Evolutionary conservation across 2,888 invertebrate genomes (phyloP).

Genomic region (Rhamphomyia laevipes): DNA sequence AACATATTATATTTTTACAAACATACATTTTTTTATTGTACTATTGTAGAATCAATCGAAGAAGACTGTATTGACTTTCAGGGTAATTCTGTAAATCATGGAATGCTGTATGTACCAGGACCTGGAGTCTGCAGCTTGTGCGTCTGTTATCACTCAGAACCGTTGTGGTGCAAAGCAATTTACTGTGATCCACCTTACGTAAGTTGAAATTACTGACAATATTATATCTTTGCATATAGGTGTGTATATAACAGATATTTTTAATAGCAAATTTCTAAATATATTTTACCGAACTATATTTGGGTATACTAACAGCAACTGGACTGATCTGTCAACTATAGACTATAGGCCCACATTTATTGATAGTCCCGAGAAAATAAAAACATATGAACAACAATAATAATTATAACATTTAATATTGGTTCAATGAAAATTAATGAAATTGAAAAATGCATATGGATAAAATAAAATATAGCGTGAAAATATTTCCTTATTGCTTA

Average conservation of each 20-base stretch:
- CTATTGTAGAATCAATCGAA: slow-evolving; percentile 38
- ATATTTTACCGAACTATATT: too few species aligned
- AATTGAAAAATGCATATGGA: too few species aligned
- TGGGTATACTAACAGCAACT: too few species aligned
- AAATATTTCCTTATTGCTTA: too few species aligned
- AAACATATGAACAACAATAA: too few species aligned
- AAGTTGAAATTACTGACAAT: slow-evolving; percentile 41
- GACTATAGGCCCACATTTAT: too few species aligned
- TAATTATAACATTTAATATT: too few species aligned
- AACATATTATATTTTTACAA: too few species aligned
- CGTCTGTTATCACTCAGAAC: slow-evolving; percentile 75
- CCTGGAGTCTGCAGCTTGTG: slow-evolving; percentile 75
- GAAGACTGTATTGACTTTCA: slow-evolving; percentile 78
- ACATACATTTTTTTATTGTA: not conserved
- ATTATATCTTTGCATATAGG: not conserved
- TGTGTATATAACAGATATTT: slow-evolving; percentile 1
- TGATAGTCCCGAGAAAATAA: too few species aligned
- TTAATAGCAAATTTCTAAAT: not conserved
- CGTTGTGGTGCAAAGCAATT: slow-evolving; percentile 78
- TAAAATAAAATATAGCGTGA: too few species aligned
- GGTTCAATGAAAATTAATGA: too few species aligned
- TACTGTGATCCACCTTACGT: slow-evolving; percentile 79
- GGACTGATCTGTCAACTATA: too few species aligned
- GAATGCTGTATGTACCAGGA: slow-evolving; percentile 70
- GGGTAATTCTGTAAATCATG: slow-evolving; percentile 64